Evolutionary conservation across 1,140 invertebrate genomes (phyloP), one percentile per base, ranked within the genome.

Genomic region (Sycophila sp.): DNA sequence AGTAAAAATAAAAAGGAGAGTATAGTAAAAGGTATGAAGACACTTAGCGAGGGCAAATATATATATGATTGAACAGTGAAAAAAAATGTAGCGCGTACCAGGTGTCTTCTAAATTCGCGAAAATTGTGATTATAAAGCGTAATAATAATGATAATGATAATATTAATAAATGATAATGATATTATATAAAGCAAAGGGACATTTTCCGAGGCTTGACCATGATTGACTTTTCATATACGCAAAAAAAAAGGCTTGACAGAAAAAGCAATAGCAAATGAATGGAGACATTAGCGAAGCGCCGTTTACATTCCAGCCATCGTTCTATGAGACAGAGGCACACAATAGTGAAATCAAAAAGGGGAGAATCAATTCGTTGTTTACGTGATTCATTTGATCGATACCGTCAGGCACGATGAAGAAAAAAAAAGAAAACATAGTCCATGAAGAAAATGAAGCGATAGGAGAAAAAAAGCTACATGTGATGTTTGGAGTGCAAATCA

Each of bases 41-140:
- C 2, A 22, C 4, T 36, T n/a, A 64, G n/a, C n/a, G n/a, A n/a
- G n/a, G n/a, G n/a, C n/a, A n/a, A n/a, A n/a, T n/a, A n/a, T n/a
- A n/a, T n/a, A n/a, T n/a, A n/a, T n/a, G n/a, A n/a, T n/a, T n/a
- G n/a, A n/a, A n/a, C n/a, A n/a, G n/a, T n/a, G 71, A 49, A 73
- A 71, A 68, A 42, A 63, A 51, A 42, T 51, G 73, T 72, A 68
- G 56, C 62, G 68, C 60, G 74, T 81, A 77, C 73, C 66, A 60
- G 74, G 76, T 81, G 76, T 69, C 75, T 82, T 82, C 80, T 82
- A 78, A 78, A 79, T 69, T 69, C 59, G 58, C 58, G 59, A 69
- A 69, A 69, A 69, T 63, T 69, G 58, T 69, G 58, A 69, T 69
- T 69, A 63, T 69, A 69, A 69, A 69, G 45, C 63, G 11, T 62